Evolutionary conservation across 2,888 invertebrate genomes (phyloP), one percentile per base, ranked within the genome.

Genomic region (Torymus tubicola): DNA sequence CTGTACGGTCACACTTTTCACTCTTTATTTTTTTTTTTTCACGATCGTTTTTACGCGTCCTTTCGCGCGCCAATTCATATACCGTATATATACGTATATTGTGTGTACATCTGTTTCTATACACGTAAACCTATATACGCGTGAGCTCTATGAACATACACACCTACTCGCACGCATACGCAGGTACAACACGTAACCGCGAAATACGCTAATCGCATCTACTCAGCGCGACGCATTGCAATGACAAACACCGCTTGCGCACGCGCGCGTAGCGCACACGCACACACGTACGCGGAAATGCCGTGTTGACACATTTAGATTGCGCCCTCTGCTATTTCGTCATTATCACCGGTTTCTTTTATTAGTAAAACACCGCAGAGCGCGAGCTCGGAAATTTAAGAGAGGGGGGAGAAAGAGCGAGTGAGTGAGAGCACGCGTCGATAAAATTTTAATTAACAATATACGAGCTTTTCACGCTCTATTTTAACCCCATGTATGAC

Each of bases 241-340:
- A 78, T 75, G 80, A 78, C 82, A 42, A 42, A 42, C 42, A 42
- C 42, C 42, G 42, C 42, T 42, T 42, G 42, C 42, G 42, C 42
- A 42, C 42, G 42, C 42, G 42, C 42, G 42, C 42, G 31, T 3
- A 5, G 4, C 24, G 24, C 31, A 31, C 31, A 5, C 31, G 5
- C 31, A 42, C 42, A 42, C 42, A 8, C 8, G 8, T 8, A 42
- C 42, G 8, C 42, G 42, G 42, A 42, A 42, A 42, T 42, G 42
- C 42, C 42, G 42, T 82, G 84, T 83, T 84, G 84, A 82, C 84
- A 83, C 82, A 82, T 83, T 83, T 83, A 79, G 83, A 84, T 84
- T 83, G 82, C 81, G 77, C 82, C 81, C 42, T 42, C 42, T 80
- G 82, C 82, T 81, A 80, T 83, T 81, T 80, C 80, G 75, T 74